Evolutionary conservation across 2,797 vertebrate genomes (phyloP).

Genomic region (Poeciliopsis gracilis): DNA sequence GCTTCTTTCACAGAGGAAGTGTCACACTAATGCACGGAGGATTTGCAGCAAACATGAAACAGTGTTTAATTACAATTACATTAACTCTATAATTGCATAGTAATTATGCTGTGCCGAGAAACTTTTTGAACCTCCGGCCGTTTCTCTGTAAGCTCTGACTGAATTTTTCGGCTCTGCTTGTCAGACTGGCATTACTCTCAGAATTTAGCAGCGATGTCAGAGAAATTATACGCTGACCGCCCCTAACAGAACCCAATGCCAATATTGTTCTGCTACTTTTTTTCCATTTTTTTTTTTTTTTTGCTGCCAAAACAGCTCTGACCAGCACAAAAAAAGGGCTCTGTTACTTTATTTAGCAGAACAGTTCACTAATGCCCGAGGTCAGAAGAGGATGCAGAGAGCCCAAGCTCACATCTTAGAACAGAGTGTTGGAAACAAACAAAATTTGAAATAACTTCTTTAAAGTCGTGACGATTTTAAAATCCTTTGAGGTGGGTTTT

Average conservation of each 20-base stretch:
- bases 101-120: constrained; percentile 13
- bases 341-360: background rate
- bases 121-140: background rate
- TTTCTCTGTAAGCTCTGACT: background rate
- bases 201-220: background rate
- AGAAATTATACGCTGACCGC: background rate
- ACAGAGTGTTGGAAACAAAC: no score
- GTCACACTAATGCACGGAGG: constrained; percentile 57
- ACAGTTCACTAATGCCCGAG: background rate
- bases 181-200: background rate
- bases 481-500: no score
- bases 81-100: constrained; percentile 26
- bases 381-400: background rate
- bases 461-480: no score
- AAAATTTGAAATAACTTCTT: no score
- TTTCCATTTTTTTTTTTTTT: background rate
- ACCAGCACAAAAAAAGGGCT: background rate
- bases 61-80: constrained; percentile 46
- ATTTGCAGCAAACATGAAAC: constrained; percentile 56
- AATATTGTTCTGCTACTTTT: background rate
- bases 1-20: constrained; percentile 57
- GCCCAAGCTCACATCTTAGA: background rate
- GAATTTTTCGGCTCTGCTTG: background rate
- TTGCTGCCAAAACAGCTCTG: background rate
- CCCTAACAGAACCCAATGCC: background rate